Conservation (phyloP, 2,113 vertebrate genomes). For the Lates calcarifer region DNA sequence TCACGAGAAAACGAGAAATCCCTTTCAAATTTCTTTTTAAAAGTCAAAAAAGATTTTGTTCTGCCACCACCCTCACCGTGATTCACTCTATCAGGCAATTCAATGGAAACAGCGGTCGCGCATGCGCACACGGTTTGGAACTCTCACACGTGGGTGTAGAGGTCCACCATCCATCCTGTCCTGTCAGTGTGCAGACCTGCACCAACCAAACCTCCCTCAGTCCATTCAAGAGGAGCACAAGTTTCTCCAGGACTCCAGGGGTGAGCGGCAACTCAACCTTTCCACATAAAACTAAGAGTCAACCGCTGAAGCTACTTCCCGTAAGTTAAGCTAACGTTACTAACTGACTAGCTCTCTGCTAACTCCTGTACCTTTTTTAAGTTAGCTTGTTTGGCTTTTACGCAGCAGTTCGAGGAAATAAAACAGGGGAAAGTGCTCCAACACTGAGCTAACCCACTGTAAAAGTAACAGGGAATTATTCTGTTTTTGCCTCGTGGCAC, state of each 20-base stretch:
- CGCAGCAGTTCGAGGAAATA: background rate
- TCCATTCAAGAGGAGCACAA: background rate
- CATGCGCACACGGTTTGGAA: slow-evolving; percentile 49
- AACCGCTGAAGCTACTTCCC: slow-evolving; percentile 1
- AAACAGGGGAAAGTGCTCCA: background rate
- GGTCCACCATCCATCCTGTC: slow-evolving; percentile 9
- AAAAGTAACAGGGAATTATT: background rate
- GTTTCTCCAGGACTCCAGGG: background rate
- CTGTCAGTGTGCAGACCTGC: slow-evolving; percentile 2
- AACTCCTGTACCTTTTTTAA: slow-evolving; percentile 9
- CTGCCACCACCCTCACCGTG: too few species aligned
- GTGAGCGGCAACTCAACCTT: background rate
- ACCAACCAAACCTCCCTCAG: background rate
- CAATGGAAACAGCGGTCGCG: slow-evolving; percentile 32
- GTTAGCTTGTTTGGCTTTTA: slow-evolving; percentile 33
- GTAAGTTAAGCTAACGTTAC: slow-evolving; percentile 59
- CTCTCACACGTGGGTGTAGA: slow-evolving; percentile 44
- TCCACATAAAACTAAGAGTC: background rate
- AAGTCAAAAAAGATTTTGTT: too few species aligned
- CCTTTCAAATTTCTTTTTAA: too few species aligned
- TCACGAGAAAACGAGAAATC: too few species aligned
- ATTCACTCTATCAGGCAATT: background rate
- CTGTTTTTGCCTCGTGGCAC: background rate
- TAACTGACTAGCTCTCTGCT: slow-evolving; percentile 43
- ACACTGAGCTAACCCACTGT: background rate